Evolutionary conservation across 2,797 vertebrate genomes (phyloP).

Genomic region (Sciurus vulgaris): DNA sequence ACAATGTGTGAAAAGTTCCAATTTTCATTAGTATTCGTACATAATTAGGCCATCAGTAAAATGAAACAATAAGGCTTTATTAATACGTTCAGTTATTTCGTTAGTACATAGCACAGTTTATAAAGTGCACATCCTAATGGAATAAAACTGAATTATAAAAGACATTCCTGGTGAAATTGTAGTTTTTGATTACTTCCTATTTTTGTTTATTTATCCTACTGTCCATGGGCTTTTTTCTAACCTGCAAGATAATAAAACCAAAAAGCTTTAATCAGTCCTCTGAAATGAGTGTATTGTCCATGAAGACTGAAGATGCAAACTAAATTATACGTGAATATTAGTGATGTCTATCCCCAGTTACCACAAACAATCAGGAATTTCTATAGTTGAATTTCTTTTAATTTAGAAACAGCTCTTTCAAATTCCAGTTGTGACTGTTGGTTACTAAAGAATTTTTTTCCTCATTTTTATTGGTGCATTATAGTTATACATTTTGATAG

Average conservation of each 20-base stretch:
- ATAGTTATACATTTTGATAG: too few relatives aligned
- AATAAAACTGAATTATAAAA: not conserved
- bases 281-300: not conserved
- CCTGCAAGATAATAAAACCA: constrained; percentile 21
- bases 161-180: not conserved
- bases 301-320: not conserved
- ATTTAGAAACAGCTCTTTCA: not conserved
- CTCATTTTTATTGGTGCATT: too few relatives aligned
- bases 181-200: not conserved
- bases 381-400: not conserved
- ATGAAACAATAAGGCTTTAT: not conserved
- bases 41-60: constrained; percentile 33
- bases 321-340: constrained; percentile 36
- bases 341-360: not conserved
- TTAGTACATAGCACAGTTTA: not conserved
- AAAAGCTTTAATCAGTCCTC: not conserved
- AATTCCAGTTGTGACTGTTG: not conserved
- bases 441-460: not conserved
- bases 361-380: constrained; percentile 19
- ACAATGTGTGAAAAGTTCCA: not conserved
- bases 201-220: constrained; percentile 33
- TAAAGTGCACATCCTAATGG: not conserved
- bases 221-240: not conserved
- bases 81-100: not conserved
- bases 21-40: not conserved